A percentile compares a stretch with the other conserved stretches of the same genome.
Evolutionary conservation across 2,113 vertebrate species (phyloP).

Genomic region (Aviceda subcristata): DNA sequence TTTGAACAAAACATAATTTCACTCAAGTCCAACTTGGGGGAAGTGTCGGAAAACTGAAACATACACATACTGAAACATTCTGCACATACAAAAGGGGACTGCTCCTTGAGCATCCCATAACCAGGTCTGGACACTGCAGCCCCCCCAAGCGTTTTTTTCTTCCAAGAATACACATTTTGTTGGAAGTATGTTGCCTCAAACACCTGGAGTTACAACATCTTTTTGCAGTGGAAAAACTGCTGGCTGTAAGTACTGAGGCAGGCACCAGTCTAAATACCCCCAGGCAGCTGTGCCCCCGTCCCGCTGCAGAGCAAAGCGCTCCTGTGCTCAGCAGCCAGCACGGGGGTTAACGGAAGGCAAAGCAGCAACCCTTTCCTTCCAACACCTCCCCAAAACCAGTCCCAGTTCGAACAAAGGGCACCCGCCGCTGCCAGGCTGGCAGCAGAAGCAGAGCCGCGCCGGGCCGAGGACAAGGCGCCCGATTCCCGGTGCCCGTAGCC

Average conservation of each 20-base stretch:
- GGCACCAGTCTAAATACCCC: too few species aligned
- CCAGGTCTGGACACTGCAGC: not conserved
- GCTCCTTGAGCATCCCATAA: not conserved
- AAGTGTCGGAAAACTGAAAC: not conserved
- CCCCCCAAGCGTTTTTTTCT: not conserved
- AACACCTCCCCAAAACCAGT: not conserved
- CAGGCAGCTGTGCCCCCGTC: not conserved
- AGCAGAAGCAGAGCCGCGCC: not conserved
- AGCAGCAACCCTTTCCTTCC: not conserved
- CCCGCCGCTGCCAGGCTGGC: not conserved
- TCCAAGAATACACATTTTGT: not conserved
- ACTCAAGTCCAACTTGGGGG: not conserved
- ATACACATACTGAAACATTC: too few species aligned
- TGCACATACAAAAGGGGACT: not conserved
- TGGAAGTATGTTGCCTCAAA: not conserved
- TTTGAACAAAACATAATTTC: not conserved
- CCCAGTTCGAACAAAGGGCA: not conserved
- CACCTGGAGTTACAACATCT: not conserved
- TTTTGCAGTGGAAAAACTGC: not conserved
- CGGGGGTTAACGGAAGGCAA: too few species aligned
- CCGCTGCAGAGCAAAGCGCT: not conserved
- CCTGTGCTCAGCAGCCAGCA: too few species aligned
- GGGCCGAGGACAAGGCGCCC: not conserved
- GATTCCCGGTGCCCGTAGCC: not conserved
- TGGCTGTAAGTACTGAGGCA: not conserved